Evolutionary conservation across 2,113 vertebrate genomes (phyloP).

Genomic region (Rutilus rutilus): DNA sequence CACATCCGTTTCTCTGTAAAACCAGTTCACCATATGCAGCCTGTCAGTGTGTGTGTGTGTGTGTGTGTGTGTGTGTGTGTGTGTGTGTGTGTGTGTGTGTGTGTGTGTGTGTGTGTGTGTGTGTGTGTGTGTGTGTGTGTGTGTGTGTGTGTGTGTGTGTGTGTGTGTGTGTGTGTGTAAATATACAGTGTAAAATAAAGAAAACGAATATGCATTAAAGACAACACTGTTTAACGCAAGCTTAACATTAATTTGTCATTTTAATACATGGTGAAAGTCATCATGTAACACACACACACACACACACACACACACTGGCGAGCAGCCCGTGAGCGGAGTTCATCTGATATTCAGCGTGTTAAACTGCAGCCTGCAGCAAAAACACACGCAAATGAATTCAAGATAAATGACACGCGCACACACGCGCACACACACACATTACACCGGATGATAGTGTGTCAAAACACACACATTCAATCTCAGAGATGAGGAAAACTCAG

Average conservation of each 20-base stretch:
- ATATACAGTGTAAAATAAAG: not conserved
- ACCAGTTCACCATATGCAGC: not conserved
- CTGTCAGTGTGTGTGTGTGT: not conserved
- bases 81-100: too few relatives aligned
- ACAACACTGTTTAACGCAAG: not conserved
- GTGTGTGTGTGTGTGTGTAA: not conserved
- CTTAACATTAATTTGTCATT: slow-evolving; percentile 10
- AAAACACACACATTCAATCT: not conserved
- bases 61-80: too few relatives aligned
- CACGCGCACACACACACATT: not conserved
- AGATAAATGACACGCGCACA: slow-evolving; percentile 53
- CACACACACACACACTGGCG: slow-evolving; percentile 15
- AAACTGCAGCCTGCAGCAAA: slow-evolving; percentile 44
- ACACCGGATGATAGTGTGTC: slow-evolving; percentile 46
- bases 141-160: too few relatives aligned
- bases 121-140: not conserved
- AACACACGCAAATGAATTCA: slow-evolving; percentile 52
- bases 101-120: too few relatives aligned
- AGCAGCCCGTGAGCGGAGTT: slow-evolving; percentile 9
- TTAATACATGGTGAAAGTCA: not conserved
- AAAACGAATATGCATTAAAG: not conserved
- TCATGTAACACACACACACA: not conserved
- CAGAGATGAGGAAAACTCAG: not conserved
- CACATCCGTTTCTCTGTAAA: not conserved
- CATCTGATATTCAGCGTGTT: slow-evolving; percentile 27